phyloP scores from a whole-genome alignment of 2,888 invertebrate species.

The Crossocerus cetratus region DNA sequence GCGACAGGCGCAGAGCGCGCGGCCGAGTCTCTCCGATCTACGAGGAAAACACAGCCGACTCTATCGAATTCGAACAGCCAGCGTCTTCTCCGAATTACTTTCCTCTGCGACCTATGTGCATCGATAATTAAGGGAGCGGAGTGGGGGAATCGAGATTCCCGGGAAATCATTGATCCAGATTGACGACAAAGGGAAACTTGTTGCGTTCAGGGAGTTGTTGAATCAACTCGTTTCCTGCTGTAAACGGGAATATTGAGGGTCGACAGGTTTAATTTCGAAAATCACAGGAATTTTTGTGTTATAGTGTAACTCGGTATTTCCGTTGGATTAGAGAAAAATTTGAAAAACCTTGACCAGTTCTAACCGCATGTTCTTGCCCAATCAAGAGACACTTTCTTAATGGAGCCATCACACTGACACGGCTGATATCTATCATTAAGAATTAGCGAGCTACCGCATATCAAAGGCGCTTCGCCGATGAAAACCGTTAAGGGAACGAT shows the following conservation, averaged over 20 bases:
- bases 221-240: no score
- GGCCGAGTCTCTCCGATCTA: neutral
- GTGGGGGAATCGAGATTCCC: no score
- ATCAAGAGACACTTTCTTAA: neutral
- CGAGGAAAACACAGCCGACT: conserved; percentile 3
- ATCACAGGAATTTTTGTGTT: no score
- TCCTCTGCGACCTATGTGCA: neutral
- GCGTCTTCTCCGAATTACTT: neutral
- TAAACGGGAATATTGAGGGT: no score
- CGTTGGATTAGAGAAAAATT: no score
- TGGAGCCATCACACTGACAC: conserved; percentile 5
- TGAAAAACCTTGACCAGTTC: no score
- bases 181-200: neutral
- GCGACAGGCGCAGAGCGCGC: neutral
- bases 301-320: no score
- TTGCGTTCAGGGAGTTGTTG: neutral
- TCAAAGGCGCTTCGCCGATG: no score
- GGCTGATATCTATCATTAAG: neutral
- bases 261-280: no score
- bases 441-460: conserved; percentile 17
- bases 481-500: neutral
- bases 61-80: neutral
- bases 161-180: neutral
- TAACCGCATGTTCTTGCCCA: neutral
- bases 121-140: no score